Evolutionary conservation across 2,797 vertebrate species (phyloP).

Genomic region (Pachyuromys duprasi): DNA sequence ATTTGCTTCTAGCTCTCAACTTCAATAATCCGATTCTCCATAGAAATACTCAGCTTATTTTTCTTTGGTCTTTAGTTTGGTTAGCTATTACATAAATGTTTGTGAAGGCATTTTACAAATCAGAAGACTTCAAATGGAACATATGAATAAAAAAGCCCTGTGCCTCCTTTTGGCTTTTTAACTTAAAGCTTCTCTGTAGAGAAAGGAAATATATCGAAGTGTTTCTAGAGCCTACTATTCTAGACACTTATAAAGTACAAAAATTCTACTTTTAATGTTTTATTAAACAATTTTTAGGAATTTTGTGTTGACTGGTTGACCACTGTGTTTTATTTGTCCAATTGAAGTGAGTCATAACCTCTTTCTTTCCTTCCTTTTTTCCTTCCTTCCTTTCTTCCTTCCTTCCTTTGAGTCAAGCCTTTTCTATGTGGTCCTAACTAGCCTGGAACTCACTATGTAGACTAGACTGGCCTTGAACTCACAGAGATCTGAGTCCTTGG

Average conservation of each 20-base stretch:
- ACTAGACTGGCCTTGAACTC: background rate
- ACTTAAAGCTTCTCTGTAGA: background rate
- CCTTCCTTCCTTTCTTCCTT: background rate
- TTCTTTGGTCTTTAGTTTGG: background rate
- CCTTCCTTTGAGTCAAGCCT: background rate
- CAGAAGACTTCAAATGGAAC: background rate
- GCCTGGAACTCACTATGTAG: background rate
- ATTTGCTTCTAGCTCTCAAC: background rate
- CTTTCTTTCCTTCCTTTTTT: background rate
- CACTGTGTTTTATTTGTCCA: background rate
- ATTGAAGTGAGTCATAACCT: background rate
- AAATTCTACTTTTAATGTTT: background rate
- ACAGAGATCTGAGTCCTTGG: background rate
- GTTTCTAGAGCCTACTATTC: background rate
- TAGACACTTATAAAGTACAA: background rate
- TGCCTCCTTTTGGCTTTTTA: background rate
- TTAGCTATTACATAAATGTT: background rate
- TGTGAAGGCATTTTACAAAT: conserved; percentile 42
- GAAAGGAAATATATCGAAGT: background rate
- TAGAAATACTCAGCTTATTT: background rate
- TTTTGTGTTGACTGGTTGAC: background rate
- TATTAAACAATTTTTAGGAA: background rate
- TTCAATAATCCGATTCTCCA: background rate
- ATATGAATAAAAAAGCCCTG: background rate
- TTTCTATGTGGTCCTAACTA: background rate